phyloP scores from a whole-genome alignment of 1,140 invertebrate genomes.

The Aphelenchoides fujianensis region DNA sequence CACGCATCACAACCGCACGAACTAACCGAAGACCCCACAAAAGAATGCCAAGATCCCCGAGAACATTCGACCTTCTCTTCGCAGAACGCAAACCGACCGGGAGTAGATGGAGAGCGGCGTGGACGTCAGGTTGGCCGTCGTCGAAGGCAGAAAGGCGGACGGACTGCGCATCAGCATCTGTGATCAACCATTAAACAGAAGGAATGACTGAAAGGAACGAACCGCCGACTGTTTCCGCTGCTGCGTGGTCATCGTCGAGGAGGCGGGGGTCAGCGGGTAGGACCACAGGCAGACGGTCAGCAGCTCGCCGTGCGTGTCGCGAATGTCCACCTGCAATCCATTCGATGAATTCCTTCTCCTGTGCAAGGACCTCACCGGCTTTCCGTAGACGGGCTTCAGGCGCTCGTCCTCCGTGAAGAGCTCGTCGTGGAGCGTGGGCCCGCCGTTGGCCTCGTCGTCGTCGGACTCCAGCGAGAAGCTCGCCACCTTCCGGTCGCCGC shows the following conservation, averaged over 20 bases:
- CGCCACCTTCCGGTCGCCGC: not conserved
- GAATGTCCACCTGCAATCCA: conserved; percentile 9
- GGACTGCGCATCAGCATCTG: not conserved
- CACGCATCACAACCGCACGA: no score
- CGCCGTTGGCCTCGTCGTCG: not conserved
- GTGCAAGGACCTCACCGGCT: no score
- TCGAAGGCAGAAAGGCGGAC: not conserved
- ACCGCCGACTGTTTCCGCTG: not conserved
- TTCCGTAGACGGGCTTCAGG: conserved; percentile 17
- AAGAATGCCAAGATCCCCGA: no score
- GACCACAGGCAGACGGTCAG: conserved; percentile 16
- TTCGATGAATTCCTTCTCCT: no score
- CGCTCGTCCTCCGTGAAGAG: not conserved
- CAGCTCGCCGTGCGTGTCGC: not conserved
- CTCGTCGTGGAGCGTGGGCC: not conserved
- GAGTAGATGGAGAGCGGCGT: no score
- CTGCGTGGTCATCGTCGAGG: not conserved
- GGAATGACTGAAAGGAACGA: not conserved
- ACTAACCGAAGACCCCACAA: no score
- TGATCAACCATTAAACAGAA: no score
- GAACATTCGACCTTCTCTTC: no score
- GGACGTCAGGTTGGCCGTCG: not conserved
- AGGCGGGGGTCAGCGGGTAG: conserved; percentile 1
- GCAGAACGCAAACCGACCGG: conserved; percentile 14
- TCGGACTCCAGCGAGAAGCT: not conserved